Conservation (phyloP, 1,140 invertebrate species). For the Eumeta japonica region DNA sequence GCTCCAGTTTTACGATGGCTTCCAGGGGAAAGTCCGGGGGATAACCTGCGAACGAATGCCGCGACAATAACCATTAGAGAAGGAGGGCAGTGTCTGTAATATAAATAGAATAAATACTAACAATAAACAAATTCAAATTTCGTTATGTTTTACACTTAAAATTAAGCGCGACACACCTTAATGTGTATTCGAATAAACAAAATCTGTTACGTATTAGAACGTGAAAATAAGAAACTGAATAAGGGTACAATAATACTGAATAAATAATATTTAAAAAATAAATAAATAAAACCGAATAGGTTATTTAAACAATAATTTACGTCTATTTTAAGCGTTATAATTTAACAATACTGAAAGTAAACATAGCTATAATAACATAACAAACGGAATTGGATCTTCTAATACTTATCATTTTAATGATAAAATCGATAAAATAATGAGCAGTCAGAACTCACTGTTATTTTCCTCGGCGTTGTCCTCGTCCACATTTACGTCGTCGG, state of each 20-base stretch:
- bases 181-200: neutral
- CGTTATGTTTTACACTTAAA: neutral
- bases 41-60: slow-evolving; percentile 35
- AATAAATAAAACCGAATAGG: neutral
- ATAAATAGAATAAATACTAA: neutral
- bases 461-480: slow-evolving; percentile 44
- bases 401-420: no score
- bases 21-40: slow-evolving; percentile 54
- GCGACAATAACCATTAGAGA: neutral
- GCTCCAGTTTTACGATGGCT: slow-evolving; percentile 62
- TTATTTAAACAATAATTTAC: no score
- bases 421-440: no score
- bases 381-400: no score
- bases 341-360: slow-evolving; percentile 8
- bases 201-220: no score
- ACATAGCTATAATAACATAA: slow-evolving; percentile 5
- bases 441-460: slow-evolving; percentile 43
- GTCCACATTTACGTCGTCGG: slow-evolving; percentile 47
- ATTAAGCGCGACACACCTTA: no score
- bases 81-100: no score
- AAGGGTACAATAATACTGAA: no score
- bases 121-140: neutral
- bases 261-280: slow-evolving; percentile 2
- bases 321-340: no score
- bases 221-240: no score